Evolutionary conservation across 2,888 invertebrate genomes (phyloP).

Genomic region (Ethmia dodecea): DNA sequence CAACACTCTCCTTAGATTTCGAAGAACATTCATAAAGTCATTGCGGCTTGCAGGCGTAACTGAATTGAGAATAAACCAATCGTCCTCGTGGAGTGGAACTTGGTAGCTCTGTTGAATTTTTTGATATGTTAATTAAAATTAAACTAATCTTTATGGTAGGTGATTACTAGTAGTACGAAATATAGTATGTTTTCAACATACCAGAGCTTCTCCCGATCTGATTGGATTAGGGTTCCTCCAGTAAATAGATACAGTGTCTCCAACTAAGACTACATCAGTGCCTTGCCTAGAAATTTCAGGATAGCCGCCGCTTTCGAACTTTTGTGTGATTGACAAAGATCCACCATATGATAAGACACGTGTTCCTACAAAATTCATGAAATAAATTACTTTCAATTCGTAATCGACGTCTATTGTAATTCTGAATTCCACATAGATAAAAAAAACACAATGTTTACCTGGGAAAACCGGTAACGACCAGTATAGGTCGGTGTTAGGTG

Average conservation of each 20-base stretch:
- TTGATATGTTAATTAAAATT: no score
- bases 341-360: constrained; percentile 94
- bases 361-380: constrained; percentile 79
- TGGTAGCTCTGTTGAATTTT: constrained; percentile 71
- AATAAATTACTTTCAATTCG: no score
- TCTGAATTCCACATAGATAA: no score
- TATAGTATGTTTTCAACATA: constrained; percentile 35
- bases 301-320: constrained; percentile 79
- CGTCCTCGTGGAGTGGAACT: constrained; percentile 80
- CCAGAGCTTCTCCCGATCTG: constrained; percentile 77
- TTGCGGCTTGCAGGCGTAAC: constrained; percentile 77
- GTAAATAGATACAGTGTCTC: constrained; percentile 85
- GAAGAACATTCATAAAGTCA: constrained; percentile 90
- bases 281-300: constrained; percentile 75
- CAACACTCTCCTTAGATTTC: constrained; percentile 88
- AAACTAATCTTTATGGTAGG: no score
- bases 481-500: constrained; percentile 46
- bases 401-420: no score
- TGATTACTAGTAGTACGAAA: background rate
- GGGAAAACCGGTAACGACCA: constrained; percentile 66
- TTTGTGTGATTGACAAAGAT: constrained; percentile 84
- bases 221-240: constrained; percentile 83
- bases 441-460: no score
- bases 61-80: constrained; percentile 74
- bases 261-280: constrained; percentile 88